phyloP scores from a whole-genome alignment of 2,888 invertebrate species.

The Drosophila buzzatii region DNA sequence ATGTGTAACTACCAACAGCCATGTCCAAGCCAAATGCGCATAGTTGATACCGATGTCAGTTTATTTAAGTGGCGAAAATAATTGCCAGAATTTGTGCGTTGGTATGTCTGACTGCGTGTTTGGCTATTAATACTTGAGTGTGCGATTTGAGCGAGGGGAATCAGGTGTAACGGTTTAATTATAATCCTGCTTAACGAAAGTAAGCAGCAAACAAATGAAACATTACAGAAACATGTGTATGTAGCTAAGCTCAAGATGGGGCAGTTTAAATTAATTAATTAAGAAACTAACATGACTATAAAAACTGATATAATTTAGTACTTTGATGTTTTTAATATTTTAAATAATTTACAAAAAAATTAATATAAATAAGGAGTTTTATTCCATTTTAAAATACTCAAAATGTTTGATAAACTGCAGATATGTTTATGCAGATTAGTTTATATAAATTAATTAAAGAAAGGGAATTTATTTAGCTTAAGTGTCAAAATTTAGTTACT shows the following conservation, averaged over 20 bases:
- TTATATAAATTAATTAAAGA: no score
- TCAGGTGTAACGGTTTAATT: slow-evolving; percentile 33
- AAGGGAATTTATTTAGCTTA: no score
- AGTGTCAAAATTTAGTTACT: no score
- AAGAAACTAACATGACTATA: neutral
- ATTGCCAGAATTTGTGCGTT: slow-evolving; percentile 39
- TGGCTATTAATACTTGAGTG: slow-evolving; percentile 10
- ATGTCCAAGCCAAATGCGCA: slow-evolving; percentile 40
- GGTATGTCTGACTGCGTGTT: slow-evolving; percentile 1
- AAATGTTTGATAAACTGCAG: neutral
- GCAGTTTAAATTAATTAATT: neutral
- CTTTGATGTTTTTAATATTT: neutral
- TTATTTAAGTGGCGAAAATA: slow-evolving; percentile 51
- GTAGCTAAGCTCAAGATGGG: neutral
- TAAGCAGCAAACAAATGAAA: neutral
- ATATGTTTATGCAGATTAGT: no score
- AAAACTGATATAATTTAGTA: neutral
- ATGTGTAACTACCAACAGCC: slow-evolving; percentile 28
- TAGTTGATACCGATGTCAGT: slow-evolving; percentile 50
- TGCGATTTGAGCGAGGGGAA: neutral
- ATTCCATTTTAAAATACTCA: neutral
- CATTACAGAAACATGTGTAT: slow-evolving; percentile 1
- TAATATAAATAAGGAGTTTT: neutral
- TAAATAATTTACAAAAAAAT: neutral
- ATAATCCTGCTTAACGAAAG: slow-evolving; percentile 32